Conservation (phyloP, 2,113 vertebrate species). For the Lathamus discolor region DNA sequence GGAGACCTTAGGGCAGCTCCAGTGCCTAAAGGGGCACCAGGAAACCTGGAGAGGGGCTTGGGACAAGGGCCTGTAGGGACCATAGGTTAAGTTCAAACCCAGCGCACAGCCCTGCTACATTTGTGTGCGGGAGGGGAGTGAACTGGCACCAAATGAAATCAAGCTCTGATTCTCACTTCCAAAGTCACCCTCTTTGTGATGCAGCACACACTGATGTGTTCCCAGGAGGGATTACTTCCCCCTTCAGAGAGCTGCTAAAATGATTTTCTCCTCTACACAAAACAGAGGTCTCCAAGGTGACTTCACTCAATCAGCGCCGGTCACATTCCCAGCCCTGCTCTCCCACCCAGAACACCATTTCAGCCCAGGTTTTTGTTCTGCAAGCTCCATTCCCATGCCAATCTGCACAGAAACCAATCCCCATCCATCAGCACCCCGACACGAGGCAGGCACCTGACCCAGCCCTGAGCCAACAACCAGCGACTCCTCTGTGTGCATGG, state of each 20-base stretch:
- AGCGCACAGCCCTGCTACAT: accelerated
- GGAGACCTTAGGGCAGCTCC: background rate
- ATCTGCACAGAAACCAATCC: background rate
- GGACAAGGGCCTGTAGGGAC: background rate
- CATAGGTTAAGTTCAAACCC: background rate
- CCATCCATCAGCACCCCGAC: background rate
- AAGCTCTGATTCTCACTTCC: background rate
- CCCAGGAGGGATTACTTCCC: background rate
- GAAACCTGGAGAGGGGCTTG: background rate
- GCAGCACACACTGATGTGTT: accelerated
- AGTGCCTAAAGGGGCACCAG: background rate
- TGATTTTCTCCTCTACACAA: background rate
- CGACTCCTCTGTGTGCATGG: accelerated
- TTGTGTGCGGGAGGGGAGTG: background rate
- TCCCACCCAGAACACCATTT: background rate
- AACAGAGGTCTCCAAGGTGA: conserved; percentile 23
- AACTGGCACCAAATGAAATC: background rate
- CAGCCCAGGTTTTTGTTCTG: accelerated
- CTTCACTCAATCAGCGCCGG: background rate
- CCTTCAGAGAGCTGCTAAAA: background rate
- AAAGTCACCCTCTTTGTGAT: background rate
- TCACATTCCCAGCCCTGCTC: background rate
- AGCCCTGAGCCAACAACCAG: background rate
- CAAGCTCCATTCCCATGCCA: background rate
- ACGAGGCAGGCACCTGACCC: background rate